phyloP scores from a whole-genome alignment of 2,797 vertebrate species.

The Coluber constrictor region DNA sequence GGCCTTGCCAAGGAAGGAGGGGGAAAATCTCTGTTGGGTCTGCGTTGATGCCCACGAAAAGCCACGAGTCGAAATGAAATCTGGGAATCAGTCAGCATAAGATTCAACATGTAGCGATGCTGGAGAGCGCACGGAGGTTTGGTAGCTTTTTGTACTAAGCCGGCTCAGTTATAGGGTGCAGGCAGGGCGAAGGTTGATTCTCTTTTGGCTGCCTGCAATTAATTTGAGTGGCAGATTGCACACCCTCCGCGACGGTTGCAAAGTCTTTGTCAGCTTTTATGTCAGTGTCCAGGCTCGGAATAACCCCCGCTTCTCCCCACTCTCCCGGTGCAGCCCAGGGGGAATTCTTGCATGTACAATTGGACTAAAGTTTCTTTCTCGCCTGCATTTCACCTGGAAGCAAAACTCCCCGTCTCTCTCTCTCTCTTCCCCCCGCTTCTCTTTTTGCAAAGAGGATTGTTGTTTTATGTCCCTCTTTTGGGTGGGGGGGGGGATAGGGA shows the following conservation, averaged over 20 bases:
- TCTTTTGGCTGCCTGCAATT: background rate
- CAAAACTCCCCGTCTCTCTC: background rate
- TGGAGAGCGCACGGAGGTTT: background rate
- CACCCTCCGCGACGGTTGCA: background rate
- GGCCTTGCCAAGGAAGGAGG: background rate
- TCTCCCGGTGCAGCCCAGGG: accelerated
- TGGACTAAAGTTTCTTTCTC: slow-evolving; percentile 15
- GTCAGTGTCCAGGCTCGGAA: background rate
- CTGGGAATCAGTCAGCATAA: background rate
- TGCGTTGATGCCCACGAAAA: background rate
- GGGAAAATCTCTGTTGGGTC: background rate
- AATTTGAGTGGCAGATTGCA: background rate
- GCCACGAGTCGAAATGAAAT: no score
- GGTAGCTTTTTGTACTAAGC: background rate
- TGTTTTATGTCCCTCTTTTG: background rate
- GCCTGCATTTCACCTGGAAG: background rate
- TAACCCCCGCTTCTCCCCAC: background rate
- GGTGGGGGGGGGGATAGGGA: background rate
- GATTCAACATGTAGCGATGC: background rate
- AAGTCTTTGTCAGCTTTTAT: background rate
- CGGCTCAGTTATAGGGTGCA: accelerated
- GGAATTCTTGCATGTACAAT: background rate
- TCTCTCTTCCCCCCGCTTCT: no score
- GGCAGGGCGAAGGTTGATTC: accelerated
- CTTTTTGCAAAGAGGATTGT: background rate